Base-by-base conservation (phyloP, 2,888 invertebrate genomes). In the Orchesella flavescens region DNA sequence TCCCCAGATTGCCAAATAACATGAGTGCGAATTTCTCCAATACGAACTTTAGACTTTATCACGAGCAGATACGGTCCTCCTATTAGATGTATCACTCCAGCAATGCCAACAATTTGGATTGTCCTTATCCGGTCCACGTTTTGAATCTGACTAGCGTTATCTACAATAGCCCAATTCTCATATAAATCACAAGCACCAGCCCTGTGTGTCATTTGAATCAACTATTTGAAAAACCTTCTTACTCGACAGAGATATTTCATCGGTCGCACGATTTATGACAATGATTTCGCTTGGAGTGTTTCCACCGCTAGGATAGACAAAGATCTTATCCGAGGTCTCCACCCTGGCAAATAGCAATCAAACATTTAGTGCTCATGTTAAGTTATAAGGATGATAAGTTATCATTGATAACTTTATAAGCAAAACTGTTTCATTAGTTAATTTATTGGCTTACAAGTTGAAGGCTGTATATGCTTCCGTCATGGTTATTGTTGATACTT, bases 21-120 rank as follows among this genome's bases (percentile, higher is more conserved):
- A 89, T 95, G 94, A 0, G 94, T 94, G 12, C 79, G 80, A 68
- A 87, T 84, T 87, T 94, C 94, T 23, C 98, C 98, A 53, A 97
- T 92, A 91, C 94, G 93, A 91, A 94, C 92, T 84, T 96, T 93
- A 89, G 94, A 94, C 23, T 97, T 97, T 86, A 97, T 96, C 13
- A 98, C 94, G 83, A 98, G 92, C 83, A 98, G 91, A 90, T 98
- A 97, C 72, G 94, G 93, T 71, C 97, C 97, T 76, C 96, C 95
- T 84, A 97, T 91, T 0, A 98, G 92, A 84, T 93, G 93, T 84
- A 98, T 94, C 44, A 94, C 93, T 23, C 98, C 98, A 21, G 98
- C 91, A 85, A 98, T 93, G 0, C 98, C 98, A 91, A 95, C 97
- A 87, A 98, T 95, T 71, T 88, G 87, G 83, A 90, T 80, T 12